Evolutionary conservation across 1,140 invertebrate genomes (phyloP), one percentile per base, ranked within the genome.

Genomic region (Panulirus ornatus): DNA sequence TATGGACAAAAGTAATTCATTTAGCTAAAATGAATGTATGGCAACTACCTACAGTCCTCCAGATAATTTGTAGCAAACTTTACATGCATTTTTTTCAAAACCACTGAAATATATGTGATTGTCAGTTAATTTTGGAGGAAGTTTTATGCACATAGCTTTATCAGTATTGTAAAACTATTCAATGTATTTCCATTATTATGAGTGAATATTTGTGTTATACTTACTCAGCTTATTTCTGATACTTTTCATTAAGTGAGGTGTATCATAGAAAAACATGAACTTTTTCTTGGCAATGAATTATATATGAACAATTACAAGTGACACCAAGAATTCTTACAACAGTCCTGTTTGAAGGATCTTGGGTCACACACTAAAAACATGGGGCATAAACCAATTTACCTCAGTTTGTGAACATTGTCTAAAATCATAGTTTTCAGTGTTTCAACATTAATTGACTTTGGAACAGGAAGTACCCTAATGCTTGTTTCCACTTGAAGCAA

Each of bases 191-290:
- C 44, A 81, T 2, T 30, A 51, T 54, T 44, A 36, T 44, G 47
- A 19, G 19, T 81, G 38, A 34, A 30, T 42, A 81, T 81, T 54
- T 0, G 30, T 51, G 30, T 44, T 34, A 79, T 79, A 47, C 40
- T 47, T 79, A 11, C n/a, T 79, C 0, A 81, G 2, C n/a, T 81
- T 81, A 34, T 81, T 81, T 27, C 44, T 8, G 44, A 81, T 36
- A 54, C 78, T 81, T 81, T 81, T 81, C 5, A 81, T 0, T 1
- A 81, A 5, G 30, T 58, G 78, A 6, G 27, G 78, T 19, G 44
- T 27, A 47, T 58, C 78, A 81, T 19, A 81, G n/a, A 47, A 81
- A n/a, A n/a, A n/a, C n/a, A n/a, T n/a, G n/a, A 22, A 81, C 1
- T 27, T 40, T 38, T 47, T 44, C 44, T 0, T 79, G 19, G 6